Conservation (phyloP, 2,797 vertebrate species). For the Pteropus rufus region DNA sequence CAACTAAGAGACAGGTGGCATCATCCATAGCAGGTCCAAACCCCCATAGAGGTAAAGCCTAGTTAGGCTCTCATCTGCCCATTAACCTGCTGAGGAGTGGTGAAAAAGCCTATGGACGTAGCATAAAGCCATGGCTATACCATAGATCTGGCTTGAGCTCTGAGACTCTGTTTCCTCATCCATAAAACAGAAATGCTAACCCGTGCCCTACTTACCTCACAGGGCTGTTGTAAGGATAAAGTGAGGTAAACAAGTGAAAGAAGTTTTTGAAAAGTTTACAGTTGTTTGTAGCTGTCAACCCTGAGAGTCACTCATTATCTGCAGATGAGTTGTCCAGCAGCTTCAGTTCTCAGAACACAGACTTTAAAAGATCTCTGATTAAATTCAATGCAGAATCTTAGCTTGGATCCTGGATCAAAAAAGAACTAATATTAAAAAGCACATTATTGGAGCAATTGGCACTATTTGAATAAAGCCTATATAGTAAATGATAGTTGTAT, state of each 20-base stretch:
- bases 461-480: background rate
- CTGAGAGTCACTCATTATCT: background rate
- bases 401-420: conserved; percentile 17
- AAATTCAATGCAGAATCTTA: background rate
- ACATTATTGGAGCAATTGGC: background rate
- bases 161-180: conserved; percentile 41
- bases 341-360: conserved; percentile 12
- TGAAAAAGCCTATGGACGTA: conserved; percentile 16
- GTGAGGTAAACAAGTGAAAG: conserved; percentile 23
- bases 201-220: conserved; percentile 17
- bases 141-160: background rate
- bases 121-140: background rate
- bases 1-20: background rate
- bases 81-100: background rate
- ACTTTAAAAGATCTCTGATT: conserved; percentile 32
- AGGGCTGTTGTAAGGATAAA: conserved; percentile 48
- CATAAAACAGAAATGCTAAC: conserved; percentile 56
- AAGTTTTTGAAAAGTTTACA: conserved; percentile 57
- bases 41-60: background rate
- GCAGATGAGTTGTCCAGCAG: background rate
- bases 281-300: conserved; percentile 8
- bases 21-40: background rate
- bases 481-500: background rate
- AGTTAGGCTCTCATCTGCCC: background rate
- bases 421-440: background rate